Conservation (phyloP, 1,140 invertebrate genomes). For the Brachionus sp. region DNA sequence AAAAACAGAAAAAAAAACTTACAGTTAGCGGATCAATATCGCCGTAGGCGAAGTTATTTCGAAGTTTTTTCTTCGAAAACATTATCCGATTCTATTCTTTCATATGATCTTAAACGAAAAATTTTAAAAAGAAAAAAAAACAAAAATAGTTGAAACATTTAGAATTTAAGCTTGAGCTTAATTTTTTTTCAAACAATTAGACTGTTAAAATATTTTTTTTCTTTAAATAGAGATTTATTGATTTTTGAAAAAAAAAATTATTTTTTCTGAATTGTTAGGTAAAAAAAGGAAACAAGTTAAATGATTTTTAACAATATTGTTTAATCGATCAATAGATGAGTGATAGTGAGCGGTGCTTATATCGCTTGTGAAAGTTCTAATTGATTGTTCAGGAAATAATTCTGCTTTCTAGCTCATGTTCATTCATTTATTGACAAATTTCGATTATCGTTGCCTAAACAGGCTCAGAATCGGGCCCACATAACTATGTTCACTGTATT, state of each 20-base stretch:
- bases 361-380: neutral
- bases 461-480: neutral
- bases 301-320: slow-evolving; percentile 24
- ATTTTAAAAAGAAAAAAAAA: neutral
- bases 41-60: neutral
- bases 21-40: slow-evolving; percentile 9
- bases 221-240: slow-evolving; percentile 36
- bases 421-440: neutral
- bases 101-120: neutral
- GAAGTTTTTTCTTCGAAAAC: slow-evolving; percentile 46
- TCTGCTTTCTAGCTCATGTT: neutral
- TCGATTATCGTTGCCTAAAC: neutral
- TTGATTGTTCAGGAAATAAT: neutral
- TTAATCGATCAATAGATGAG: slow-evolving; percentile 22
- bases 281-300: slow-evolving; percentile 36
- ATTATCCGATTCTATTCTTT: neutral
- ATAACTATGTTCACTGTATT: neutral
- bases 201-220: neutral
- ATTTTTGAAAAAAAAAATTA: neutral
- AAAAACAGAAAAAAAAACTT: neutral
- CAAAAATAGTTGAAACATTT: neutral
- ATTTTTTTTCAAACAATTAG: slow-evolving; percentile 22
- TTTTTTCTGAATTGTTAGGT: neutral
- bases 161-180: neutral
- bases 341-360: neutral